These are phyloP conservation scores for Alosa sapidissima DNA, from an alignment of 2,797 vertebrate species.

Conservation along the genomic window DNA sequence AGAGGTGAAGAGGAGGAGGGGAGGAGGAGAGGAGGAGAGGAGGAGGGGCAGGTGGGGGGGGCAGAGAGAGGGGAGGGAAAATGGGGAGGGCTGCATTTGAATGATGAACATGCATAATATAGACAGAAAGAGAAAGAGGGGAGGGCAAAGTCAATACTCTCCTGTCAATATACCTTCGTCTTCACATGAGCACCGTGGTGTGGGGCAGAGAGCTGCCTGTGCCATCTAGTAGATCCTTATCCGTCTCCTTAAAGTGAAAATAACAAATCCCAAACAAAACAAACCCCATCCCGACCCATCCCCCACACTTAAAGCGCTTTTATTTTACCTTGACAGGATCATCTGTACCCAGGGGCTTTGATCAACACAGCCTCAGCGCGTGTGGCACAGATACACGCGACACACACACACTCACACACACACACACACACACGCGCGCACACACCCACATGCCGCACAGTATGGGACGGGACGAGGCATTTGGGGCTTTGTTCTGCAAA, in stretches of 20 bases:
- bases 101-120: constrained; percentile 12
- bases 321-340: constrained; percentile 17
- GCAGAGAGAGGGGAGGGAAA: background rate
- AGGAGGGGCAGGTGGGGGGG: background rate
- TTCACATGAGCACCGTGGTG: background rate
- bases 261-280: background rate
- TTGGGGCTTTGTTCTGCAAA: constrained; percentile 29
- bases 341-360: background rate
- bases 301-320: background rate
- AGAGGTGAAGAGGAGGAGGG: background rate
- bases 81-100: background rate
- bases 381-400: background rate
- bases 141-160: background rate
- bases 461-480: background rate
- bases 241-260: background rate
- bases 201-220: background rate
- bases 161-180: background rate
- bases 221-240: background rate
- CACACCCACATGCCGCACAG: background rate
- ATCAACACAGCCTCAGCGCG: background rate
- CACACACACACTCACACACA: background rate
- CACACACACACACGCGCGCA: background rate
- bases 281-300: background rate
- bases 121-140: background rate
- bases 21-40: background rate